A percentile compares a stretch with the other conserved stretches of the same genome.
Conservation (phyloP, 2,113 vertebrate species). For the Ceyx melanurus region DNA sequence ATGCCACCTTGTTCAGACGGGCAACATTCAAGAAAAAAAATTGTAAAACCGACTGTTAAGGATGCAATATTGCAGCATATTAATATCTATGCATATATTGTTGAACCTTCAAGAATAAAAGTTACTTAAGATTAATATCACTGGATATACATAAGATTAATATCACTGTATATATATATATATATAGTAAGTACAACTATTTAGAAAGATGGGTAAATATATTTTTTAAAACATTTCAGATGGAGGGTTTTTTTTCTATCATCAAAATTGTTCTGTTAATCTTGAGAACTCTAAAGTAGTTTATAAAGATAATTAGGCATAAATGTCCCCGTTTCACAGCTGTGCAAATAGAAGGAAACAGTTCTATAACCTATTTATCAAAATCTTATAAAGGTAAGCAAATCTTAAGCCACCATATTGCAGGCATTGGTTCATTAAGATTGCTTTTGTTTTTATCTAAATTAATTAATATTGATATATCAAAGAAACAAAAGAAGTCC, state of each 20-base stretch:
- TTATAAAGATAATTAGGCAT: conserved; percentile 66
- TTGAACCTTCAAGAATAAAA: background rate
- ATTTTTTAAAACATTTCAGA: background rate
- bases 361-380: conserved; percentile 57
- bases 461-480: conserved; percentile 38
- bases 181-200: background rate
- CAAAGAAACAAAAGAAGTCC: conserved; percentile 3
- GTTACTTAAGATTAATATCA: background rate
- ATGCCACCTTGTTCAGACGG: background rate
- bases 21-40: background rate
- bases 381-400: conserved; percentile 55
- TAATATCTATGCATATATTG: no score
- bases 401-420: conserved; percentile 57
- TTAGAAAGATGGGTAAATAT: background rate
- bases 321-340: conserved; percentile 60
- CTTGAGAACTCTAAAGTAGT: conserved; percentile 26
- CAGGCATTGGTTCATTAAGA: conserved; percentile 35
- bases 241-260: background rate
- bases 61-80: background rate
- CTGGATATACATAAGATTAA: background rate
- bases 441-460: background rate
- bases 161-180: background rate
- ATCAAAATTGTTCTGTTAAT: conserved; percentile 19
- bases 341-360: conserved; percentile 57
- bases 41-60: background rate